phyloP scores from a whole-genome alignment of 1,140 invertebrate genomes.

The Ceratina japonica region DNA sequence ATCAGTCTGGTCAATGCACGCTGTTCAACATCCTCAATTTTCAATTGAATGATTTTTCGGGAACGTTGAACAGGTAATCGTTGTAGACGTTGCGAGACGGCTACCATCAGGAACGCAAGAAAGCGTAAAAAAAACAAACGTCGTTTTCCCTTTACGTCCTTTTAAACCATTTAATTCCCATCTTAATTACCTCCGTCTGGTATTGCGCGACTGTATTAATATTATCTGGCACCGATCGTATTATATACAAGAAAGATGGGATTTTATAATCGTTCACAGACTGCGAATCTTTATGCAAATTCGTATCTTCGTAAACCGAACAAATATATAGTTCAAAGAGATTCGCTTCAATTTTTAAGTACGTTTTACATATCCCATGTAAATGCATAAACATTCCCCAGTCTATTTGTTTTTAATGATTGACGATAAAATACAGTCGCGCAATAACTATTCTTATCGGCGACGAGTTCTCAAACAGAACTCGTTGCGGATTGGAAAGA shows the following conservation, averaged over 20 bases:
- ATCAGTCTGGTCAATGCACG: conserved; percentile 67
- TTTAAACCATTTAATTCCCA: neutral
- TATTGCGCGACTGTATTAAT: conserved; percentile 47
- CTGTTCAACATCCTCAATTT: conserved; percentile 2
- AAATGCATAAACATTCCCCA: too few relatives aligned
- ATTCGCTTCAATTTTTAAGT: too few relatives aligned
- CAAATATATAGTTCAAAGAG: too few relatives aligned
- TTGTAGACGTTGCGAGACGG: neutral
- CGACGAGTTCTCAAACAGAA: conserved; percentile 16
- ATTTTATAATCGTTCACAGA: conserved; percentile 15
- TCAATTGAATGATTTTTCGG: too few relatives aligned
- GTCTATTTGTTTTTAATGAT: conserved; percentile 26
- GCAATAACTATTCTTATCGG: conserved; percentile 6
- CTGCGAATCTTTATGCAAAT: too few relatives aligned
- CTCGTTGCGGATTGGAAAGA: neutral
- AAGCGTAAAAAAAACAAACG: neutral
- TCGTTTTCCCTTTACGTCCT: neutral
- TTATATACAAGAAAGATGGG: conserved; percentile 47
- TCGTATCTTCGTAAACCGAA: too few relatives aligned
- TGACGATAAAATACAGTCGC: conserved; percentile 41
- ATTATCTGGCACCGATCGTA: conserved; percentile 49
- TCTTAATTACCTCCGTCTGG: neutral
- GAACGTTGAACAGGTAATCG: neutral
- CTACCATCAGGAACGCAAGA: conserved; percentile 18
- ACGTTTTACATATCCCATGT: too few relatives aligned